Percentiles rank a stretch among this genome's conserved stretches.
These are phyloP conservation scores for Pocota personata DNA, from an alignment of 2,888 invertebrate species.

Conservation along the genomic window DNA sequence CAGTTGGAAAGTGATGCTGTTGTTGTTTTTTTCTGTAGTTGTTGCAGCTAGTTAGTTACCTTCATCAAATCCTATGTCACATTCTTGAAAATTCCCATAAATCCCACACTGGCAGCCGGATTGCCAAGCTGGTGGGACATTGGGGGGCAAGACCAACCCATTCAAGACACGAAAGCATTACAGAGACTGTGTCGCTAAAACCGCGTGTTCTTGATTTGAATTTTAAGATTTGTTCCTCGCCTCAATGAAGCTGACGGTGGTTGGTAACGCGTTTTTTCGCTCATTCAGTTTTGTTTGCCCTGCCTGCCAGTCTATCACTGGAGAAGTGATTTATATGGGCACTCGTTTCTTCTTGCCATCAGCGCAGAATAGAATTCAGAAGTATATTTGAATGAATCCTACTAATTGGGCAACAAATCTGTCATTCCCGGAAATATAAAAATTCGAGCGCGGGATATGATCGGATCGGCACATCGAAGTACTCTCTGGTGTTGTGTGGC, in stretches of 20 bases:
- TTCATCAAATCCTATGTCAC: conserved; percentile 70
- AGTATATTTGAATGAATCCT: conserved; percentile 69
- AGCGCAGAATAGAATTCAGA: conserved; percentile 68
- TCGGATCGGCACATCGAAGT: conserved; percentile 36
- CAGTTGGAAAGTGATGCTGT: conserved; percentile 37
- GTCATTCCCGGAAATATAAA: conserved; percentile 81
- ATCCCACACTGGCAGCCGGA: conserved; percentile 50
- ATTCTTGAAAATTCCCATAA: conserved; percentile 69
- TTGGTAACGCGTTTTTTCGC: conserved; percentile 58
- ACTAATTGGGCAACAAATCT: conserved; percentile 81
- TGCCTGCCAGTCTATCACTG: conserved; percentile 53
- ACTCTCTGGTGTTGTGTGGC: conserved; percentile 3
- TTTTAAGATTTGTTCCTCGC: conserved; percentile 61
- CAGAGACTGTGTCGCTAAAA: conserved; percentile 30
- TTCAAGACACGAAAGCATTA: conserved; percentile 28
- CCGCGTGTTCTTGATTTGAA: conserved; percentile 60
- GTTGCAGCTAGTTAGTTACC: conserved; percentile 63
- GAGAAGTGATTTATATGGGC: conserved; percentile 66
- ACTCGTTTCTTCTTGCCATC: conserved; percentile 47
- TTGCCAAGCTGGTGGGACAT: conserved; percentile 10
- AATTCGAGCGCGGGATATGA: conserved; percentile 36
- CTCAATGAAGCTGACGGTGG: conserved; percentile 49
- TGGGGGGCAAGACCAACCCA: conserved; percentile 33
- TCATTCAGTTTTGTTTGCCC: conserved; percentile 58
- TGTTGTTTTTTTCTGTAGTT: conserved; percentile 10